Evolutionary conservation across 2,113 vertebrate genomes (phyloP), one percentile per base, ranked within the genome.

Genomic region (Anarrhichthys ocellatus): DNA sequence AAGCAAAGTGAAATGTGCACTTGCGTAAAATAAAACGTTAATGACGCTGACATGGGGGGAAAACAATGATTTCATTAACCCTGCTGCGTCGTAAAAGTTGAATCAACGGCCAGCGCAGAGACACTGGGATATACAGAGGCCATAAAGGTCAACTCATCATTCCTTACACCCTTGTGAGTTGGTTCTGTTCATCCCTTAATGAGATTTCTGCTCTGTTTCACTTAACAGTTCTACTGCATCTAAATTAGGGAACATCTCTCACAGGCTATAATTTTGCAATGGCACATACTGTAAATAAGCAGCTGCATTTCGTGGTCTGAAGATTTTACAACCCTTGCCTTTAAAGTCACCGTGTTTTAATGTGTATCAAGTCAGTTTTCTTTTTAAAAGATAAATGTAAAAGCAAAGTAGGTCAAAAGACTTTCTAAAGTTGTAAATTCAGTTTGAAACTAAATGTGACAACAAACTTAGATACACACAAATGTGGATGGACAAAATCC

Each of bases 151-250:
- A 89, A 63, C 29, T 83, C 65, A 81, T 86, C 86, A 81, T 88
- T 90, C 84, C 87, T 86, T 90, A 81, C 83, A 76, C 66, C 64
- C 84, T 42, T 22, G 85, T 91, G 83, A 73, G 15, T 84, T 87
- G 64, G 67, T 52, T 66, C 73, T 78, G 67, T 61, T 36, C 34
- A 78, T 84, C 80, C 84, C 65, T 59, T 92, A 92, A 92, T 91
- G 81, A 85, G 85, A 85, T 93, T 92, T 94, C 88, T 89, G 89
- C 86, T 92, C 89, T 72, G 82, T 77, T 90, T 87, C 77, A 90
- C 81, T 90, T 90, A 44, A 90, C 84, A 80, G 46, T 80, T 79
- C 22, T 46, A 5, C 18, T 73, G 63, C 27, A 61, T 77, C 71
- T 81, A 9, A 75, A 84, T 81, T 10, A 86, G 83, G n/a, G 32